These are phyloP conservation scores for Machimus rusticus DNA, from an alignment of 2,888 invertebrate species.

Conservation along the genomic window DNA sequence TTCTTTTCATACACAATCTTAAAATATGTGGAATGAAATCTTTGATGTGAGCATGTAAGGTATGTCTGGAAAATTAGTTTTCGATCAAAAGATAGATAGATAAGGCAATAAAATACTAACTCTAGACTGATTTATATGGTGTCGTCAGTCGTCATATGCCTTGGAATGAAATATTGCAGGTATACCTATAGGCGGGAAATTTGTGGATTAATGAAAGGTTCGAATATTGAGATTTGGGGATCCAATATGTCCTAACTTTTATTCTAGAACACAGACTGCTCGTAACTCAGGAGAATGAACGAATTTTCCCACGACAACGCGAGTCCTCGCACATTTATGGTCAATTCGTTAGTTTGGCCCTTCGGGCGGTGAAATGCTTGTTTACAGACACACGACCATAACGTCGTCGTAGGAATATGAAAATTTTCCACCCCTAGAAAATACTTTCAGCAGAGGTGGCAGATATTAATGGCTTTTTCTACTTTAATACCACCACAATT, in stretches of 20 bases:
- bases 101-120: no score
- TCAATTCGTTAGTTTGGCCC: background rate
- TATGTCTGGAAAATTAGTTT: no score
- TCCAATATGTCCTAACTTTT: background rate
- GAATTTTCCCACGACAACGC: background rate
- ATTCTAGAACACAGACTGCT: background rate
- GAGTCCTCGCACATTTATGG: background rate
- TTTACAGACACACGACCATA: background rate
- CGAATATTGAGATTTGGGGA: no score
- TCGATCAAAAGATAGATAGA: no score
- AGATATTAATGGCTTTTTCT: background rate
- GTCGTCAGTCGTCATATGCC: no score
- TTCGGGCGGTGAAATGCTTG: background rate
- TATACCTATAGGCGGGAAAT: no score
- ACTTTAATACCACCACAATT: background rate
- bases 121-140: no score
- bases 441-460: background rate
- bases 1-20: no score
- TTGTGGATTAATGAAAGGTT: no score
- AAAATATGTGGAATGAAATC: no score
- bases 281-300: background rate
- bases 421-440: background rate
- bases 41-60: no score
- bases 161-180: no score
- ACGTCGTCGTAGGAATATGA: background rate